These are phyloP conservation scores for Craseonycteris thonglongyai DNA, from an alignment of 2,113 vertebrate species.

Conservation along the genomic window DNA sequence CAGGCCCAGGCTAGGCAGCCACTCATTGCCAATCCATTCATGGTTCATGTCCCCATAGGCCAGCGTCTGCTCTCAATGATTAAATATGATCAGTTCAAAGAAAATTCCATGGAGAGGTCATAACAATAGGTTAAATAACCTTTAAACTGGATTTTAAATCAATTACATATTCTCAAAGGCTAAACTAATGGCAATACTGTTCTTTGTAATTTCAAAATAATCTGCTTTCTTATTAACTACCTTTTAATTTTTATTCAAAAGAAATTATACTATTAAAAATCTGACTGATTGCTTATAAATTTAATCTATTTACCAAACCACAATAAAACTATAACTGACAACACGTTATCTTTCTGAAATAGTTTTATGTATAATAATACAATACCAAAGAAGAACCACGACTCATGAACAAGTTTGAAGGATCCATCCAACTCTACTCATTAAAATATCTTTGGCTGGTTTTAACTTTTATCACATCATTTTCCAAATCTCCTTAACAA, in stretches of 20 bases:
- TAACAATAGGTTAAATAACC: neutral
- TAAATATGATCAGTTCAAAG: neutral
- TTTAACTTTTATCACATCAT: neutral
- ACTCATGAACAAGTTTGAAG: constrained; percentile 72
- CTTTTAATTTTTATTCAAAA: neutral
- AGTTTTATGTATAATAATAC: neutral
- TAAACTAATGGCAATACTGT: neutral
- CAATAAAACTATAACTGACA: neutral
- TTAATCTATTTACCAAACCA: neutral
- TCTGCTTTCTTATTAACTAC: neutral
- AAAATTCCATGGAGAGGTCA: accelerated
- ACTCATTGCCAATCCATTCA: constrained; percentile 98
- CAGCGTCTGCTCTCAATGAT: constrained; percentile 82
- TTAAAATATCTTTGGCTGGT: neutral
- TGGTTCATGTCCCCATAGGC: constrained; percentile 99
- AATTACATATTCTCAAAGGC: neutral
- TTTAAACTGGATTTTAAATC: neutral
- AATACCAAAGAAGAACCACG: neutral
- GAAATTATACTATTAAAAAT: neutral
- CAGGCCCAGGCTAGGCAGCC: constrained; percentile 94
- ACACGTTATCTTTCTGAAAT: neutral
- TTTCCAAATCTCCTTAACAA: neutral
- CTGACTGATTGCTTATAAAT: neutral
- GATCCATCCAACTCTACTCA: neutral
- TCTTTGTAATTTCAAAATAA: neutral